These are phyloP conservation scores for Ochropleura plecta DNA, from an alignment of 2,888 invertebrate genomes.

Conservation along the genomic window DNA sequence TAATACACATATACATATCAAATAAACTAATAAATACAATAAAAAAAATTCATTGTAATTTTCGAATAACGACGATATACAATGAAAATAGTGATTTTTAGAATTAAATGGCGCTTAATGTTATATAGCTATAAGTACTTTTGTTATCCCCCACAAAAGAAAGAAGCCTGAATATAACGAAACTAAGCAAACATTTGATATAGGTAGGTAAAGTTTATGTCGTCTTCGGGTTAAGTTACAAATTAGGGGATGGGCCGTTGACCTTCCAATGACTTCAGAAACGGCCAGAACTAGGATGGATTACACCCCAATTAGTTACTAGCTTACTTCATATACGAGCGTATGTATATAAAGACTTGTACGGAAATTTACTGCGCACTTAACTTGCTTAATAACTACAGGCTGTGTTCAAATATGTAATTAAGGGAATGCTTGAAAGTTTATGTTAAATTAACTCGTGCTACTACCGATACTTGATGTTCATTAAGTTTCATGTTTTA, in stretches of 20 bases:
- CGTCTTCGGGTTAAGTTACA: conserved; percentile 59
- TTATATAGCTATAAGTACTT: not conserved
- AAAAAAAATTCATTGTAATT: too few species aligned
- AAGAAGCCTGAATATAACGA: conserved; percentile 20
- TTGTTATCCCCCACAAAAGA: conserved; percentile 5
- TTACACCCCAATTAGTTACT: conserved; percentile 65
- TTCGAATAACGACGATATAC: not conserved
- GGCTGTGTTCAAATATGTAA: conserved; percentile 56
- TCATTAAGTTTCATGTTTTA: conserved; percentile 37
- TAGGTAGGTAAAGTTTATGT: conserved; percentile 54
- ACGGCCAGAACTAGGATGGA: conserved; percentile 54
- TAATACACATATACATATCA: too few species aligned
- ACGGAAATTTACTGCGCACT: conserved; percentile 59
- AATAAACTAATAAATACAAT: too few species aligned
- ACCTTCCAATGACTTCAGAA: conserved; percentile 59
- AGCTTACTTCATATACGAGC: conserved; percentile 17
- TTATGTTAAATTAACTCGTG: conserved; percentile 45
- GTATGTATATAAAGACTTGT: conserved; percentile 49
- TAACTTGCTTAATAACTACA: conserved; percentile 54
- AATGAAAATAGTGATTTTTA: conserved; percentile 20
- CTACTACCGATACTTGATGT: conserved; percentile 16
- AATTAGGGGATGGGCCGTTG: conserved; percentile 57
- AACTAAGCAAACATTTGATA: conserved; percentile 59
- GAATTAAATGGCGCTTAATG: not conserved
- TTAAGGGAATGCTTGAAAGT: conserved; percentile 53